These are phyloP conservation scores for Xanthia togata DNA, from an alignment of 2,888 invertebrate genomes.

Conservation along the genomic window DNA sequence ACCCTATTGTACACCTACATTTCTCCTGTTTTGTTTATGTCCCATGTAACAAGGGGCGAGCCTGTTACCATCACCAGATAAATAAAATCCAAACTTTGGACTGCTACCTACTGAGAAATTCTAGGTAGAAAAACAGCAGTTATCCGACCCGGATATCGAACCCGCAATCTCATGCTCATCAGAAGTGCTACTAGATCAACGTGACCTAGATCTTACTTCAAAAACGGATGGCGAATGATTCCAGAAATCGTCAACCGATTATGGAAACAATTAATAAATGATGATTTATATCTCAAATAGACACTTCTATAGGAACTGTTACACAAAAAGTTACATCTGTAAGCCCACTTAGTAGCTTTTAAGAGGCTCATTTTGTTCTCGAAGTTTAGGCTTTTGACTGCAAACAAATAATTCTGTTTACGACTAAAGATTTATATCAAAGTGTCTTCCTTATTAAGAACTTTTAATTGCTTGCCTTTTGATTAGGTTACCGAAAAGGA, in stretches of 20 bases:
- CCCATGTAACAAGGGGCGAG: too few species aligned
- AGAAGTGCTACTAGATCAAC: too few species aligned
- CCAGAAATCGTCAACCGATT: neutral
- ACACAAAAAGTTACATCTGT: slow-evolving; percentile 29
- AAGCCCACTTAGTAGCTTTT: slow-evolving; percentile 24
- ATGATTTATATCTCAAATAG: neutral
- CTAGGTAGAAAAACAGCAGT: too few species aligned
- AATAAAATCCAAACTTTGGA: too few species aligned
- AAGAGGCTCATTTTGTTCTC: slow-evolving; percentile 24
- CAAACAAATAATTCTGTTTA: slow-evolving; percentile 49
- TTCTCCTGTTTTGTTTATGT: too few species aligned
- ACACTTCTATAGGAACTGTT: neutral
- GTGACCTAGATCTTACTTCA: neutral
- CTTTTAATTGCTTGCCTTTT: slow-evolving; percentile 39
- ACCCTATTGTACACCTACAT: neutral
- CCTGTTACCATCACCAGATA: too few species aligned
- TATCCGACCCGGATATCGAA: too few species aligned
- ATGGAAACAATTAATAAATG: neutral
- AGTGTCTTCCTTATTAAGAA: slow-evolving; percentile 31
- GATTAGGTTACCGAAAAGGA: slow-evolving; percentile 29
- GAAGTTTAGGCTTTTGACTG: slow-evolving; percentile 24
- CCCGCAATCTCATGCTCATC: too few species aligned
- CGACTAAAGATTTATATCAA: slow-evolving; percentile 37
- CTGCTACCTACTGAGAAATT: too few species aligned
- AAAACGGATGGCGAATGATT: neutral